These are phyloP conservation scores for Diacarnus erythraeanus DNA, from an alignment of 37 sponge, comb jelly and placozoan genomes.

Conservation along the genomic window DNA sequence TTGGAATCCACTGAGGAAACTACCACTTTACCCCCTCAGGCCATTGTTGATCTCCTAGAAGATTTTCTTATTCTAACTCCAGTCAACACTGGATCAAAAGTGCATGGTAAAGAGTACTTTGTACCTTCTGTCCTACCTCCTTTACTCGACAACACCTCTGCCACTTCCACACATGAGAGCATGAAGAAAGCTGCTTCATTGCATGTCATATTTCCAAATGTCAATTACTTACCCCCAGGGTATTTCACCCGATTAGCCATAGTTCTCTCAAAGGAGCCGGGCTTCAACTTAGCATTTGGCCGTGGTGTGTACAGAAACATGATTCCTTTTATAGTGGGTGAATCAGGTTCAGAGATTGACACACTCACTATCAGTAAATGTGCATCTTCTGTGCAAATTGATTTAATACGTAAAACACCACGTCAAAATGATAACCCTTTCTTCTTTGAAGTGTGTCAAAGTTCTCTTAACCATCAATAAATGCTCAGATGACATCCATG, in stretches of 20 bases:
- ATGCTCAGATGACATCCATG: not conserved
- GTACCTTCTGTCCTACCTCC: conserved; percentile 19
- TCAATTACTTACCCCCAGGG: conserved; percentile 45
- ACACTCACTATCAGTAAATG: conserved; percentile 2
- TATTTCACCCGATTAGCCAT: conserved; percentile 46
- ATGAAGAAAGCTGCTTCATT: conserved; percentile 34
- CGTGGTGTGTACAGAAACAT: conserved; percentile 25
- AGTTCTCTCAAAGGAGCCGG: not conserved
- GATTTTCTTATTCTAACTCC: conserved; percentile 17
- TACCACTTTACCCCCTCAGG: conserved; percentile 1
- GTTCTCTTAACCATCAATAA: not conserved
- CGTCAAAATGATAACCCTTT: not conserved
- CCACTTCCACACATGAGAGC: not conserved
- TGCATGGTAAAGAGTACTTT: conserved; percentile 19
- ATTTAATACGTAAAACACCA: not conserved
- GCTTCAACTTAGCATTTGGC: not conserved
- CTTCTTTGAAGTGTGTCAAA: not conserved
- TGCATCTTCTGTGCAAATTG: conserved; percentile 3
- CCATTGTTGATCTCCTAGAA: conserved; percentile 30
- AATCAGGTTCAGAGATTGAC: conserved; percentile 12
- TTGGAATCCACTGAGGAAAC: conserved; percentile 7
- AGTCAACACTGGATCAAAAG: not conserved
- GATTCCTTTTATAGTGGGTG: conserved; percentile 14
- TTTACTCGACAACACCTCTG: not conserved
- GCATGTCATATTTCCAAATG: conserved; percentile 16